Percentiles rank a stretch among this genome's conserved stretches.
Evolutionary conservation across 2,113 vertebrate species (phyloP).

Genomic region (Erpornis zantholeuca): DNA sequence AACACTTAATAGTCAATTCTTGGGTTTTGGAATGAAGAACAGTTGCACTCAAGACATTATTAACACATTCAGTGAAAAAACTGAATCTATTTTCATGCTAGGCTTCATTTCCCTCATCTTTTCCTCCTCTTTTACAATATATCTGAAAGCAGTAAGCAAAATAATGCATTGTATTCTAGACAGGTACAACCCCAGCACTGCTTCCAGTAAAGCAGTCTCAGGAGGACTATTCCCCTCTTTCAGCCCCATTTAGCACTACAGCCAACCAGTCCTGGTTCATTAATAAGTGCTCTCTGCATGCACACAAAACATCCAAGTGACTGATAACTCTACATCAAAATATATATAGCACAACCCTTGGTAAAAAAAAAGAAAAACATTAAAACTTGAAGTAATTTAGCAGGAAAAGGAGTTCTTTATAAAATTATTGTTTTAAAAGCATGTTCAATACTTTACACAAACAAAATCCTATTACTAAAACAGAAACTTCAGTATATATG

Average conservation of each 20-base stretch:
- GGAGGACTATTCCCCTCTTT: not conserved
- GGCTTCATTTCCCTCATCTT: not conserved
- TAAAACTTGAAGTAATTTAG: not conserved
- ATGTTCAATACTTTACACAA: not conserved
- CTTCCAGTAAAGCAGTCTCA: not conserved
- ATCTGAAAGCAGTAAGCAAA: not conserved
- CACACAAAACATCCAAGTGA: not conserved
- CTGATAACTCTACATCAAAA: not conserved
- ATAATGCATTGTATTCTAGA: not conserved
- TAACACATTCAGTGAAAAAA: not conserved
- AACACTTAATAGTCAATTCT: not conserved
- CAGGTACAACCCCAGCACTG: not conserved
- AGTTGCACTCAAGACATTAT: not conserved
- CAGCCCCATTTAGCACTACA: not conserved
- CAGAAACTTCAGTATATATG: not conserved
- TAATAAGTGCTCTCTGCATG: not conserved
- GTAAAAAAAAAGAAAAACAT: fast-evolving
- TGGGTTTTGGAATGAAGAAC: not conserved
- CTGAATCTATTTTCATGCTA: not conserved
- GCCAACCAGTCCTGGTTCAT: not conserved
- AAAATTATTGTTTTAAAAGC: not conserved
- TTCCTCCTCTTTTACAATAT: not conserved
- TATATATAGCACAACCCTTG: not conserved
- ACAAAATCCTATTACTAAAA: not conserved
- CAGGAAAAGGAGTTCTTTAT: not conserved